Base-by-base conservation (phyloP, 2,113 vertebrate species). In the Sporophila hypoxantha region DNA sequence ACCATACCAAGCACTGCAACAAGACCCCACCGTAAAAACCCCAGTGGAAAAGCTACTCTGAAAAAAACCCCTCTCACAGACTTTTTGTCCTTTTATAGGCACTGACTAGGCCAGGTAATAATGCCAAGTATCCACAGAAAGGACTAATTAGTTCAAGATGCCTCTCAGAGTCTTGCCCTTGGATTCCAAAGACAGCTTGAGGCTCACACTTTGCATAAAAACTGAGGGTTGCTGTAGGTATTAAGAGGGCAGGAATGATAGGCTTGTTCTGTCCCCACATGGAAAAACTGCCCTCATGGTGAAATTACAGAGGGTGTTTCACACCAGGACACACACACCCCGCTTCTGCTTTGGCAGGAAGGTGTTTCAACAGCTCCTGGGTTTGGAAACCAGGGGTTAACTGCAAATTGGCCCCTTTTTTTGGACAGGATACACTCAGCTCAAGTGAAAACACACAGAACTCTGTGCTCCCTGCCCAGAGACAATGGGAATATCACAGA, bases 191-290 rank as follows among this genome's bases (percentile, higher is more conserved):
- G 66, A 37, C 46, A 70, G 64, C 60, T 77, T 34, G 27, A 59
- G 73, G 65, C 78, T 79, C 82, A 84, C 19, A 62, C 62, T 92
- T 94, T 89, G 92, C 89, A 89, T 92, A 46, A 69, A 56, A 83
- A 77, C 76, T 37, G 42, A 94, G 55, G 85, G 39, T 50, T 86
- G 88, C 56, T 76, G 91, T 50, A 69, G 85, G 80, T 83, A 92
- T 78, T 91, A 88, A 60, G 9, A 73, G 64, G 67, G 22, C 55
- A 86, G 77, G 70, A 93, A 92, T 94, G 70, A 87, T 36, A 59
- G 85, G 85, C 27, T 91, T 50, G 62, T 26, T 67, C 34, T 55
- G 29, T 46, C 73, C 66, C 82, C 59, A 61, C n/a, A 20, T 10
- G 85, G 85, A 59, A 92, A 76, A 93, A 70, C 47, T 86, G 77